These are phyloP conservation scores for Drosophila gunungcola DNA, from an alignment of 1,140 invertebrate genomes.

Conservation along the genomic window DNA sequence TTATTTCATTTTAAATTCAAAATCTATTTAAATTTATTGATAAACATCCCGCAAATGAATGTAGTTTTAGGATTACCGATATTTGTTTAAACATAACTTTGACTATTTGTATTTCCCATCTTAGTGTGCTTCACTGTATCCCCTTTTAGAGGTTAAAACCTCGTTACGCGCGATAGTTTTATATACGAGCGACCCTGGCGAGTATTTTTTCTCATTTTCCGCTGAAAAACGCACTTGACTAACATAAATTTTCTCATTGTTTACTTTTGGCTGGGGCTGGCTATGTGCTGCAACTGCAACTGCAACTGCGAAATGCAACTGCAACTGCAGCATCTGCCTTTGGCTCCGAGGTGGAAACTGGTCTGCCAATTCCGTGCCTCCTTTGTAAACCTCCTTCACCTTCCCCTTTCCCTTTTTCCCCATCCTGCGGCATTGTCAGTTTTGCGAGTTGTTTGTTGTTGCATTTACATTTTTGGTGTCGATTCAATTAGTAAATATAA, in stretches of 20 bases:
- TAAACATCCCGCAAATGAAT: too few relatives aligned
- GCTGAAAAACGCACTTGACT: conserved; percentile 81
- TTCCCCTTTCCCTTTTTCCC: not conserved
- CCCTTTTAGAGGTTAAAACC: conserved; percentile 31
- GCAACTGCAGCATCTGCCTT: conserved; percentile 53
- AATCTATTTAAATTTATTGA: too few relatives aligned
- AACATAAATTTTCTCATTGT: conserved; percentile 83
- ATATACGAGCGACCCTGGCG: conserved; percentile 33
- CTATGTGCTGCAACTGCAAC: conserved; percentile 19
- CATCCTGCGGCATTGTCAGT: conserved; percentile 60
- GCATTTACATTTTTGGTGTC: conserved; percentile 84
- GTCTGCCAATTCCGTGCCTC: conserved; percentile 31
- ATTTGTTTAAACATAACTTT: not conserved
- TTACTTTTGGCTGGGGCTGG: conserved; percentile 53
- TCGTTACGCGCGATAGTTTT: conserved; percentile 73
- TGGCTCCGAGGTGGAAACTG: conserved; percentile 65
- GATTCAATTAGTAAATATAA: conserved; percentile 85
- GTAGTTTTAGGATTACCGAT: too few relatives aligned
- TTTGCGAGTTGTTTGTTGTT: conserved; percentile 75
- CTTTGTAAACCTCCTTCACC: too few relatives aligned
- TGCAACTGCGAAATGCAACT: conserved; percentile 28
- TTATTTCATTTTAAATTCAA: too few relatives aligned
- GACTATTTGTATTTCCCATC: not conserved
- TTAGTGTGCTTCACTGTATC: conserved; percentile 10
- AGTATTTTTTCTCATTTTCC: conserved; percentile 79